A percentile compares a stretch with the other conserved stretches of the same genome.
phyloP scores from a whole-genome alignment of 2,888 invertebrate species.

The Plebejus argus region DNA sequence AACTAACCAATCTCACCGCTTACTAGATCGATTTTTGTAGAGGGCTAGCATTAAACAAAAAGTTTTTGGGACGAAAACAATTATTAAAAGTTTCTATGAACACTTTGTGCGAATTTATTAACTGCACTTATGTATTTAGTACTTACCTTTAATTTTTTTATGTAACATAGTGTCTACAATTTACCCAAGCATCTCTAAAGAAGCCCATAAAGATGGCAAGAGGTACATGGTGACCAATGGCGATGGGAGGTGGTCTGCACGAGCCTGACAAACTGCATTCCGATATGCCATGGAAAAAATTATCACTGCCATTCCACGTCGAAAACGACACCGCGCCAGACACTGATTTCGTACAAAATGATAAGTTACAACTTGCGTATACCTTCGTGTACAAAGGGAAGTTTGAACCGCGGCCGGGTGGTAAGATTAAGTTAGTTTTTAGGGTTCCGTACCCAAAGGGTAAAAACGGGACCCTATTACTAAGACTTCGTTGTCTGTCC shows the following conservation, averaged over 20 bases:
- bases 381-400: background rate
- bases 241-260: background rate
- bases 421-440: background rate
- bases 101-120: too few species aligned
- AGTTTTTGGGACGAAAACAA: too few species aligned
- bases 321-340: background rate
- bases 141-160: background rate
- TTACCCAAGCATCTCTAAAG: background rate
- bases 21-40: too few species aligned
- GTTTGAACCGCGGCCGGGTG: background rate
- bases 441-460: too few species aligned
- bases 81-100: too few species aligned
- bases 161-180: background rate
- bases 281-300: constrained; percentile 20
- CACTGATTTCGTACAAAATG: background rate
- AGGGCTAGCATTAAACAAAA: too few species aligned
- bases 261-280: constrained; percentile 31
- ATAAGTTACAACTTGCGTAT: background rate
- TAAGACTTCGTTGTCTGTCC: too few species aligned
- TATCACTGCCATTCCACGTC: background rate
- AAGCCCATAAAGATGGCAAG: background rate
- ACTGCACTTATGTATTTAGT: too few species aligned
- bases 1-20: too few species aligned
- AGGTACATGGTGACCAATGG: constrained; percentile 24
- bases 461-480: too few species aligned